Conservation (phyloP, 2,797 vertebrate genomes). For the Ptychadena robeensis region DNA sequence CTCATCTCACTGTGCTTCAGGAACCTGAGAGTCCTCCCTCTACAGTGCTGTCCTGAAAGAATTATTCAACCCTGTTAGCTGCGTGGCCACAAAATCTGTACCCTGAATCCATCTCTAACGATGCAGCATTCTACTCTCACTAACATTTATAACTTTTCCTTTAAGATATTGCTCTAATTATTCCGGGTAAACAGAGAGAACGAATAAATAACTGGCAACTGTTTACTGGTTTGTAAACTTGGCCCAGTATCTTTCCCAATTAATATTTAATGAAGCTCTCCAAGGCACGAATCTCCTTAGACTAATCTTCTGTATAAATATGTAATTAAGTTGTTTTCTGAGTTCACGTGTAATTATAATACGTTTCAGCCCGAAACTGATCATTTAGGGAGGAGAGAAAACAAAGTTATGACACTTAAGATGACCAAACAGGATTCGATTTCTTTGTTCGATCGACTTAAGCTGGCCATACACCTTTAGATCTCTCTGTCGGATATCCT, state of each 20-base stretch:
- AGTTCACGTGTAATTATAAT: conserved; percentile 26
- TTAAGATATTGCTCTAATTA: conserved; percentile 14
- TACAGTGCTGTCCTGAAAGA: too few relatives aligned
- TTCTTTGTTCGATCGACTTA: too few relatives aligned
- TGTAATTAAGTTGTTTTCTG: conserved; percentile 43
- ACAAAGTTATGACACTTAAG: too few relatives aligned
- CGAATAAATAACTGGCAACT: conserved; percentile 22
- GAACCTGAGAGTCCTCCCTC: too few relatives aligned
- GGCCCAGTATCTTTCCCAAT: conserved; percentile 16
- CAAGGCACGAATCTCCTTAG: conserved; percentile 29
- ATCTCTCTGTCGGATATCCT: too few relatives aligned
- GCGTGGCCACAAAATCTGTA: too few relatives aligned
- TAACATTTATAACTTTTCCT: background rate
- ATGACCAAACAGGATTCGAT: too few relatives aligned
- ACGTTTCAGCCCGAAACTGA: conserved; percentile 31
- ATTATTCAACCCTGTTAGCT: too few relatives aligned
- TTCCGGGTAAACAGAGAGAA: background rate
- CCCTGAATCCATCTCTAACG: too few relatives aligned
- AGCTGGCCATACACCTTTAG: too few relatives aligned
- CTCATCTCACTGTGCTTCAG: too few relatives aligned
- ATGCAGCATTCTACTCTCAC: background rate
- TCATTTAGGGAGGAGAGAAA: conserved; percentile 18
- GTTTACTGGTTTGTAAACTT: conserved; percentile 40
- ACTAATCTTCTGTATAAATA: conserved; percentile 51
- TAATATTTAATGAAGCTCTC: conserved; percentile 42